Conservation (phyloP, 2,113 vertebrate species). For the Notarius quadriscutis region DNA sequence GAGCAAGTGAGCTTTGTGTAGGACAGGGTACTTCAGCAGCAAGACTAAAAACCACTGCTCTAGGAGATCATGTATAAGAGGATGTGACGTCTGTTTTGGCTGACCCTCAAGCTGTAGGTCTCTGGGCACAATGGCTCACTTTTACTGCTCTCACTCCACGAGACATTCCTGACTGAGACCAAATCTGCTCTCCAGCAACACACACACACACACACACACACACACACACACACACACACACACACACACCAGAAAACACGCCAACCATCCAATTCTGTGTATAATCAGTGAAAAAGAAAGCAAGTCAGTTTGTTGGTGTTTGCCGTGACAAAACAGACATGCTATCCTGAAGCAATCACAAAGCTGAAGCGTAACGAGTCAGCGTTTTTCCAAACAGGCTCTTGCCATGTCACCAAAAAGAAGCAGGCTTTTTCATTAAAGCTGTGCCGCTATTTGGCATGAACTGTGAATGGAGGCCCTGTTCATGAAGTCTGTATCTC, state of each 20-base stretch:
- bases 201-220: constrained; percentile 47
- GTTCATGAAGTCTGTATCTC: constrained; percentile 54
- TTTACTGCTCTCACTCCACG: constrained; percentile 70
- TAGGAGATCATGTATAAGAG: constrained; percentile 75
- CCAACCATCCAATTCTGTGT: not conserved
- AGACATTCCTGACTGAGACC: constrained; percentile 77
- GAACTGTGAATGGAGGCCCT: not conserved
- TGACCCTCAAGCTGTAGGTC: constrained; percentile 79
- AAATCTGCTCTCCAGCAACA: constrained; percentile 70
- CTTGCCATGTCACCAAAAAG: constrained; percentile 30
- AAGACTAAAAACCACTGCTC: constrained; percentile 3
- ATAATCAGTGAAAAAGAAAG: not conserved
- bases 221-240: constrained; percentile 46
- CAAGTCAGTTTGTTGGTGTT: not conserved
- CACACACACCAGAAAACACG: constrained; percentile 29
- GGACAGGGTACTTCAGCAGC: not conserved
- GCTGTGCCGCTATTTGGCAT: not conserved
- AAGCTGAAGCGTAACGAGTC: not conserved
- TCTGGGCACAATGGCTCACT: constrained; percentile 80
- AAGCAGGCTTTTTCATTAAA: constrained; percentile 8
- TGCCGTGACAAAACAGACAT: not conserved
- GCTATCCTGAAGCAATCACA: not conserved
- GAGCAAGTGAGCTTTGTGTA: not conserved
- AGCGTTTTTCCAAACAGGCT: not conserved
- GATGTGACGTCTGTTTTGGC: constrained; percentile 76